Evolutionary conservation across 2,113 vertebrate genomes (phyloP).

Genomic region (Percina caprodes): DNA sequence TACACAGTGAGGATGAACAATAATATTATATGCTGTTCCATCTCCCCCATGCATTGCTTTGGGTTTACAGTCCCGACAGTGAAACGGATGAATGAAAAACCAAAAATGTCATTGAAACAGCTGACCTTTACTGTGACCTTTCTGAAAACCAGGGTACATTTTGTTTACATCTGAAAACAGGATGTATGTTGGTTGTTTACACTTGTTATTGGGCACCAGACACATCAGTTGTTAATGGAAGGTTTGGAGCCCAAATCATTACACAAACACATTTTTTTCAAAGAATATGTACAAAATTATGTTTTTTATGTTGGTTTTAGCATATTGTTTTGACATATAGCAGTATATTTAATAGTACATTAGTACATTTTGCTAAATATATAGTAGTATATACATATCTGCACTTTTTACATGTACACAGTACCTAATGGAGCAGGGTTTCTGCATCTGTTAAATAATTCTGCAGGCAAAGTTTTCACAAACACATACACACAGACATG

Average conservation of each 20-base stretch:
- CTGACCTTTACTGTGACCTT: constrained; percentile 25
- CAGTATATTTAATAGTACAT: no score
- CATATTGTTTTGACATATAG: not conserved
- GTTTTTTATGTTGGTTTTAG: not conserved
- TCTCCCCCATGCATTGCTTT: not conserved
- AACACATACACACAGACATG: not conserved
- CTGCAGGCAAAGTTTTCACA: constrained; percentile 6
- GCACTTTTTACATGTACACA: not conserved
- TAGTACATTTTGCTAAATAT: not conserved
- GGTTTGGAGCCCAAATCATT: not conserved
- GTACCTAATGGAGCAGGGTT: constrained; percentile 28
- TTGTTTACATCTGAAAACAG: not conserved
- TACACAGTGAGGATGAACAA: not conserved
- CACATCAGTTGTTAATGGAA: not conserved
- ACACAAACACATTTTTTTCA: not conserved
- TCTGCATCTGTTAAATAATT: constrained; percentile 38
- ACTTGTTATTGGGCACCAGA: not conserved
- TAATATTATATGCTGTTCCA: not conserved
- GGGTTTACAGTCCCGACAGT: not conserved
- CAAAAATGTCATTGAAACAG: constrained; percentile 2
- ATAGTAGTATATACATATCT: not conserved
- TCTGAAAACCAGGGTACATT: not conserved
- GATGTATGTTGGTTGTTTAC: not conserved
- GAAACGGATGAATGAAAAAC: constrained; percentile 2
- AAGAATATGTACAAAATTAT: not conserved